phyloP scores from a whole-genome alignment of 2,797 vertebrate genomes.

The Basileuterus tristriatus region DNA sequence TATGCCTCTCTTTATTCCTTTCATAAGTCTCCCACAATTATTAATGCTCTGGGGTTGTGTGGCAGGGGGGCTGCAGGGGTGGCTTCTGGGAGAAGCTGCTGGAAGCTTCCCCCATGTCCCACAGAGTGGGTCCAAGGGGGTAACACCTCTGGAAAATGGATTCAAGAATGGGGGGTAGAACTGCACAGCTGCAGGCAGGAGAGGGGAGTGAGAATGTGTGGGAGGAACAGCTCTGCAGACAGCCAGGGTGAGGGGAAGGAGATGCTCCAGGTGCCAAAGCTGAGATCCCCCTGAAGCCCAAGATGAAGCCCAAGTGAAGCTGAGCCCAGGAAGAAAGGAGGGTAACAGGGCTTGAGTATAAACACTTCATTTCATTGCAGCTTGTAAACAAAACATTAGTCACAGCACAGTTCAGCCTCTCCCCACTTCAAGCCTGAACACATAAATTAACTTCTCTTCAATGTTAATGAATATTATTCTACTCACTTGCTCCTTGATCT shows the following conservation, averaged over 20 bases:
- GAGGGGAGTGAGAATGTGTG: background rate
- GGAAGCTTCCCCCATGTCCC: background rate
- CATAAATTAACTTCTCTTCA: background rate
- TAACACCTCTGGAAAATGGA: background rate
- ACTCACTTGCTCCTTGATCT: background rate
- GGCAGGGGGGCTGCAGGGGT: background rate
- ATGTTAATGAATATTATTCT: background rate
- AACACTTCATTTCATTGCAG: background rate
- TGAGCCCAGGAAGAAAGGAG: background rate
- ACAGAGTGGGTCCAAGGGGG: background rate
- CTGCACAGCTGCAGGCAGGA: background rate
- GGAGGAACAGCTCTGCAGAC: background rate
- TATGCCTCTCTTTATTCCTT: constrained; percentile 8
- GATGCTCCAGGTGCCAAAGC: background rate
- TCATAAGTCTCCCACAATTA: background rate
- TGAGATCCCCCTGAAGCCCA: background rate
- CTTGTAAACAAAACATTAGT: background rate
- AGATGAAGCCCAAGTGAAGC: background rate
- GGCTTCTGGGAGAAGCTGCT: background rate
- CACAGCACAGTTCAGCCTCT: background rate
- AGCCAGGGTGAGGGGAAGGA: background rate
- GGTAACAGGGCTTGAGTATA: background rate
- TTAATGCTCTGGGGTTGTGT: background rate
- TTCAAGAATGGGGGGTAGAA: background rate
- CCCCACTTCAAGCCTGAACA: background rate